Percentiles rank a stretch among this genome's conserved stretches.
Conservation (phyloP, 2,113 vertebrate genomes). For the Gorsachius goisagi region DNA sequence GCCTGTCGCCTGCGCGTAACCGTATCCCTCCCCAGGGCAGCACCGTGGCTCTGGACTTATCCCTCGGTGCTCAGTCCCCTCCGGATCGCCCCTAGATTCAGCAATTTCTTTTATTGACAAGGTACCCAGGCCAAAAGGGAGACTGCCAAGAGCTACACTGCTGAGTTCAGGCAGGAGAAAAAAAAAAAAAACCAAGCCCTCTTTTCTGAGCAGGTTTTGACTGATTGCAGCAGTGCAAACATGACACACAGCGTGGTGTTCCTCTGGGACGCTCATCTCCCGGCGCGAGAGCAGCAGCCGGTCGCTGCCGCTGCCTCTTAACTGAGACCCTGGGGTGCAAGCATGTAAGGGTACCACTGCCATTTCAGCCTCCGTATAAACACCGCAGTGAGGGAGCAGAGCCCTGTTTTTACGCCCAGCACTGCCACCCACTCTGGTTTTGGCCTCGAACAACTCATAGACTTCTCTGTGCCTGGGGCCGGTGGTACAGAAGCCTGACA, state of each 20-base stretch:
- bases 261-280: not conserved
- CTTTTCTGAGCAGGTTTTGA: not conserved
- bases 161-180: not conserved
- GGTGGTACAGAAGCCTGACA: not conserved
- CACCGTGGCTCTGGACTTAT: not conserved
- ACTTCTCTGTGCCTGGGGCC: not conserved
- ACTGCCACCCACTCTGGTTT: not conserved
- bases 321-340: not conserved
- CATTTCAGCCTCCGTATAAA: not conserved
- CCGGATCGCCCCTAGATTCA: not conserved
- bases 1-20: conserved; percentile 62
- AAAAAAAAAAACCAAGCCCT: not conserved
- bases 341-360: accelerated
- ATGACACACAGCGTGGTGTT: not conserved
- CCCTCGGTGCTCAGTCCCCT: not conserved
- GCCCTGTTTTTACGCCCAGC: accelerated
- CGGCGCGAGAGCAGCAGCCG: not conserved
- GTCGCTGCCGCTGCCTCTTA: not conserved
- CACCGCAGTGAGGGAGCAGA: not conserved
- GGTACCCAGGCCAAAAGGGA: not conserved
- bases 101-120: not conserved
- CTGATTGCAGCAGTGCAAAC: not conserved
- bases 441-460: not conserved
- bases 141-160: not conserved
- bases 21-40: not conserved